A percentile compares a stretch with the other conserved stretches of the same genome.
phyloP scores from a whole-genome alignment of 2,797 vertebrate genomes.

The Euthynnus affinis region DNA sequence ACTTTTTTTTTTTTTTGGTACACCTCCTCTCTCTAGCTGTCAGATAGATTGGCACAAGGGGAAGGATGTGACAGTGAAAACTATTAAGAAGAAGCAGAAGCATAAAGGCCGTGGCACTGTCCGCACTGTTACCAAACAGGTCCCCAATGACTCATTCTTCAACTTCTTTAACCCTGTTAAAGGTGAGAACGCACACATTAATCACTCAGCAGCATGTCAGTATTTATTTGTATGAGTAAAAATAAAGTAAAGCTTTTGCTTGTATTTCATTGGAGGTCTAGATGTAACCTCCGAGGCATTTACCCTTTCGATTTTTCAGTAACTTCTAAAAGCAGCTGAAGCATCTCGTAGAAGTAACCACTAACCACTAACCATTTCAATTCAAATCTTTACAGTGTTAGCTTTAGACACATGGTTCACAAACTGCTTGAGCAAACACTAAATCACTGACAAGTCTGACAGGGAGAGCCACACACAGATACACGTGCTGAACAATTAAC shows the following conservation, averaged over 20 bases:
- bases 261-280: not conserved
- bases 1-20: slow-evolving; percentile 12
- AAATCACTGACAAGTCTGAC: not conserved
- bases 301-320: not conserved
- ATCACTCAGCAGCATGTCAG: not conserved
- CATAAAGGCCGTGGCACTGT: slow-evolving; percentile 98
- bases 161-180: slow-evolving; percentile 97
- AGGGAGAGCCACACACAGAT: not conserved
- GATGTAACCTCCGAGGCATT: not conserved
- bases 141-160: slow-evolving; percentile 97
- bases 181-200: slow-evolving; percentile 82
- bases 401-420: not conserved
- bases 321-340: too few species aligned
- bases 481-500: not conserved
- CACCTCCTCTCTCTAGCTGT: slow-evolving; percentile 83
- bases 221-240: not conserved
- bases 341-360: not conserved
- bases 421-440: not conserved
- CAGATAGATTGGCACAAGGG: slow-evolving; percentile 98
- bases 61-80: slow-evolving; percentile 96
- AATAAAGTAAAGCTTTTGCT: not conserved
- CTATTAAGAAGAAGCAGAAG: slow-evolving; percentile 98
- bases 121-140: slow-evolving; percentile 95
- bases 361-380: not conserved
- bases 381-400: not conserved